phyloP scores from a whole-genome alignment of 2,888 invertebrate species.

The Rutpela maculata region DNA sequence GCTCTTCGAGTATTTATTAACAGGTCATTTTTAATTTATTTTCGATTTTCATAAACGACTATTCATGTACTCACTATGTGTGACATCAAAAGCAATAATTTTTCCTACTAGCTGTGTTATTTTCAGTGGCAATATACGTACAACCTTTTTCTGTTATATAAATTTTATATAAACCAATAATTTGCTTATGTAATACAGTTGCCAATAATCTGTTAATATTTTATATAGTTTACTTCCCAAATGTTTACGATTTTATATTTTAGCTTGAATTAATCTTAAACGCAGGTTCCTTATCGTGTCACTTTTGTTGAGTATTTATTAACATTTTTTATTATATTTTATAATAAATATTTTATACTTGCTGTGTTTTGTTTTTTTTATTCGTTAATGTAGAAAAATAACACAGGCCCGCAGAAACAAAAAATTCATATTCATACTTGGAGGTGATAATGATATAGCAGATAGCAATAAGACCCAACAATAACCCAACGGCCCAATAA shows the following conservation, averaged over 20 bases:
- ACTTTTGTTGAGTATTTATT: slow-evolving; percentile 46
- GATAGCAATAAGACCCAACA: too few species aligned
- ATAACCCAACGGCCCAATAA: too few species aligned
- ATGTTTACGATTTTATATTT: slow-evolving; percentile 24
- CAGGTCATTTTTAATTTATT: slow-evolving; percentile 18
- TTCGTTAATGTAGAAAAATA: too few species aligned
- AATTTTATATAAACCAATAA: slow-evolving; percentile 32
- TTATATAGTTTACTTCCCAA: slow-evolving; percentile 31
- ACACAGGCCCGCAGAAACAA: too few species aligned
- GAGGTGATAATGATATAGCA: too few species aligned
- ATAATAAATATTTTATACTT: slow-evolving; percentile 43
- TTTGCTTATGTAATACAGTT: slow-evolving; percentile 34
- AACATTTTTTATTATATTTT: slow-evolving; percentile 46
- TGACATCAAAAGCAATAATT: slow-evolving; percentile 29
- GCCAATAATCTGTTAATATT: slow-evolving; percentile 45
- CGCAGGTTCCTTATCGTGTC: slow-evolving; percentile 32
- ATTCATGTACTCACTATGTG: slow-evolving; percentile 11
- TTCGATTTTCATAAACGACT: not conserved
- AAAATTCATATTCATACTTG: too few species aligned
- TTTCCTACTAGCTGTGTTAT: slow-evolving; percentile 16
- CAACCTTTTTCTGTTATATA: slow-evolving; percentile 8
- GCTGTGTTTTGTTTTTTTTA: slow-evolving; percentile 12
- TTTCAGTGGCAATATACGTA: slow-evolving; percentile 21
- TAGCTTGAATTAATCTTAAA: slow-evolving; percentile 47
- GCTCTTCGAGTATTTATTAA: slow-evolving; percentile 13